Conservation (phyloP, 1,140 invertebrate genomes). For the Drosophila busckii region DNA sequence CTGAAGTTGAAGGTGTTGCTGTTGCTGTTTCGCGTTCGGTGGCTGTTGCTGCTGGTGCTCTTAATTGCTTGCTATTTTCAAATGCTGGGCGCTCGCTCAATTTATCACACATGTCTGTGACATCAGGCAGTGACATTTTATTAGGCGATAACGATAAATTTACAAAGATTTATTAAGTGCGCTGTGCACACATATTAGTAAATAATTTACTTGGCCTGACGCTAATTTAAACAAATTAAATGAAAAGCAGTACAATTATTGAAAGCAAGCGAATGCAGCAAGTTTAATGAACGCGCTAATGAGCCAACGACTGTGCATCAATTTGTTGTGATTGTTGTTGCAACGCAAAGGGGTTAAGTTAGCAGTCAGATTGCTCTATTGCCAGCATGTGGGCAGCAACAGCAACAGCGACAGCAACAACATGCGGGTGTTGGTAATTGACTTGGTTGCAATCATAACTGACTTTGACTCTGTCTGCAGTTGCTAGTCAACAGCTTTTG, state of each 20-base stretch:
- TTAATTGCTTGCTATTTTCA: slow-evolving; percentile 72
- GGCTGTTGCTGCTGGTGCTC: slow-evolving; percentile 22
- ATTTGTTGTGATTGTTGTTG: slow-evolving; percentile 66
- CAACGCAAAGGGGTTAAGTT: slow-evolving; percentile 33
- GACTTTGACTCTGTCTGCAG: slow-evolving; percentile 6
- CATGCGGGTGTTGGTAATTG: slow-evolving; percentile 45
- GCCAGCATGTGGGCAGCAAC: slow-evolving; percentile 26
- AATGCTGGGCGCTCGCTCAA: slow-evolving; percentile 67
- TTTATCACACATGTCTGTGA: slow-evolving; percentile 56
- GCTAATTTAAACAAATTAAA: slow-evolving; percentile 74
- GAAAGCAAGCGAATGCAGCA: slow-evolving; percentile 34
- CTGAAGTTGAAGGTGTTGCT: slow-evolving; percentile 51
- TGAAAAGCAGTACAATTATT: slow-evolving; percentile 66
- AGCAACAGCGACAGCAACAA: slow-evolving; percentile 4
- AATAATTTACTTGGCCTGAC: slow-evolving; percentile 38
- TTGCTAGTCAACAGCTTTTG: slow-evolving; percentile 28
- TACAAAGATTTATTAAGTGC: slow-evolving; percentile 68
- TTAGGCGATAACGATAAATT: slow-evolving; percentile 75
- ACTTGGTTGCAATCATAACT: slow-evolving; percentile 35
- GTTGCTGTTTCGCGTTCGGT: slow-evolving; percentile 17
- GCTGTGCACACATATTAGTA: slow-evolving; percentile 27
- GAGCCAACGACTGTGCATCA: slow-evolving; percentile 48
- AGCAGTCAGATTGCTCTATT: slow-evolving; percentile 4
- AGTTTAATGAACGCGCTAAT: slow-evolving; percentile 64
- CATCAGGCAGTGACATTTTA: slow-evolving; percentile 66